phyloP scores from a whole-genome alignment of 2,888 invertebrate species.

The Andrena trimmerana region DNA sequence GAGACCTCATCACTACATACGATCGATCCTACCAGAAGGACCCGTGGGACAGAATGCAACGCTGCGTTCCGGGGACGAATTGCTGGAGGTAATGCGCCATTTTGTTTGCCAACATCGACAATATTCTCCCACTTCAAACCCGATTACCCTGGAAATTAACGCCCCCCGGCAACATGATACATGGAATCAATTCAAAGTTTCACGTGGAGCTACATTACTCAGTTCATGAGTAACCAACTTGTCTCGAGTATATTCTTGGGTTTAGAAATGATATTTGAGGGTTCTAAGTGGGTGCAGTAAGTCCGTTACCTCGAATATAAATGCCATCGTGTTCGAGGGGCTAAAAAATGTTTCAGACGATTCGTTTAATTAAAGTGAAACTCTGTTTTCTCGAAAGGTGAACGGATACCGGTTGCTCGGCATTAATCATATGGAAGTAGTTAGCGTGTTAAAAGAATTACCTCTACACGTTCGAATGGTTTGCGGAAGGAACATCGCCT shows the following conservation, averaged over 20 bases:
- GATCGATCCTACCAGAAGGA: constrained; percentile 98
- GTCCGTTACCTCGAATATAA: background rate
- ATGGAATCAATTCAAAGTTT: background rate
- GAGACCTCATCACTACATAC: constrained; percentile 99
- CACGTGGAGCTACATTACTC: background rate
- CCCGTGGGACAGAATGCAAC: constrained; percentile 97
- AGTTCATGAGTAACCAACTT: background rate
- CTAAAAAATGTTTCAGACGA: background rate
- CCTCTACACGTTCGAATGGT: constrained; percentile 96
- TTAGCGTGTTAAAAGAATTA: constrained; percentile 96
- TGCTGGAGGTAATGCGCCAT: constrained; percentile 89
- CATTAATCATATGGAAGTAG: constrained; percentile 98
- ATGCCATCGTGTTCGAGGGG: background rate
- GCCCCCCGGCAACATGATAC: background rate
- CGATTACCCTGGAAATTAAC: constrained; percentile 25
- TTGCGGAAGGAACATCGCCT: constrained; percentile 90
- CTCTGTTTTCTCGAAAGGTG: constrained; percentile 87
- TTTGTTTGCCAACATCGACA: background rate
- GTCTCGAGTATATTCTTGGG: no score
- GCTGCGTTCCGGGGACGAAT: constrained; percentile 97
- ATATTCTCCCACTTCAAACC: background rate
- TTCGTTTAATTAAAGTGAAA: background rate
- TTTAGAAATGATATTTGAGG: no score
- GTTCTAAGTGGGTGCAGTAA: no score
- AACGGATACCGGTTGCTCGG: constrained; percentile 97